phyloP scores from a whole-genome alignment of 92 coral and sea anemone species.

The Nematostella vectensis region DNA sequence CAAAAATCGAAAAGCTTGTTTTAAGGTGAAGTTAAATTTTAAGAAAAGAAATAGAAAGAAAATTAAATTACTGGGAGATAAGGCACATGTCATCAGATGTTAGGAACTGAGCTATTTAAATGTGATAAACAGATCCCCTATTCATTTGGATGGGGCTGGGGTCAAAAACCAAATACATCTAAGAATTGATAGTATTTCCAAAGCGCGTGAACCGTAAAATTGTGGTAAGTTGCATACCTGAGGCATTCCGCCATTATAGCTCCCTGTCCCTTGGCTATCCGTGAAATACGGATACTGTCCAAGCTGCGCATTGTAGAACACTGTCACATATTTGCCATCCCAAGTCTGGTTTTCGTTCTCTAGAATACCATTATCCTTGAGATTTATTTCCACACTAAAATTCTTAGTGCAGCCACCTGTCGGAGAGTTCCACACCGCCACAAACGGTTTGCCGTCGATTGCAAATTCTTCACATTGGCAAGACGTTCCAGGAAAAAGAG shows the following conservation, averaged over 20 bases:
- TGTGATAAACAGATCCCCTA: neutral
- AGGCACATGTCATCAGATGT: neutral
- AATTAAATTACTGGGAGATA: too few species aligned
- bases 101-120: neutral
- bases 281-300: conserved; percentile 85
- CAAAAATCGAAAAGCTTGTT: too few species aligned
- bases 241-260: conserved; percentile 92
- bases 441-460: conserved; percentile 71
- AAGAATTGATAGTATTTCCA: neutral
- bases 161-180: neutral
- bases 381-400: conserved; percentile 71
- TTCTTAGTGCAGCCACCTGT: conserved; percentile 91
- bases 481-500: conserved; percentile 8
- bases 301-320: conserved; percentile 89
- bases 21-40: too few species aligned
- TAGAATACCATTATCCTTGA: conserved; percentile 68
- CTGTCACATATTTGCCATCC: conserved; percentile 86
- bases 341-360: conserved; percentile 82
- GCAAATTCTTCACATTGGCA: conserved; percentile 81
- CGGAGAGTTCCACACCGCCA: conserved; percentile 96
- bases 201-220: neutral
- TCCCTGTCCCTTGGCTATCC: conserved; percentile 38
- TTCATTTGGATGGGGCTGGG: neutral
- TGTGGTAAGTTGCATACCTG: conserved; percentile 44
- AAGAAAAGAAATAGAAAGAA: neutral